Percentiles rank a stretch among this genome's conserved stretches.
Evolutionary conservation across 2,797 vertebrate species (phyloP).

Genomic region (Nyctibius grandis): DNA sequence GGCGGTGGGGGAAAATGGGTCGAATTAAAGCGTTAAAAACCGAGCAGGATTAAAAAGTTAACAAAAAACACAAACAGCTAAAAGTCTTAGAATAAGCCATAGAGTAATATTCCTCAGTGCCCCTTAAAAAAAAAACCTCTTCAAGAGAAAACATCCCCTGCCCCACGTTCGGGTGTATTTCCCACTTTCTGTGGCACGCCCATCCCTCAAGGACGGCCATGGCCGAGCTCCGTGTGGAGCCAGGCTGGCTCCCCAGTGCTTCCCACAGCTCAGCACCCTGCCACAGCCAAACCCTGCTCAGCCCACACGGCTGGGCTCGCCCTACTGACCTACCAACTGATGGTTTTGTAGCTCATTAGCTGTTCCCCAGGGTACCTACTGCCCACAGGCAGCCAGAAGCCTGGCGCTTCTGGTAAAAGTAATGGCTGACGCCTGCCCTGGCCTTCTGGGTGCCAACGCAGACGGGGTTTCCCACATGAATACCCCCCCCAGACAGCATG

Average conservation of each 20-base stretch:
- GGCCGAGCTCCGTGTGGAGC: fast-evolving
- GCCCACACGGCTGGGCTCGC: fast-evolving
- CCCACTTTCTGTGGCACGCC: fast-evolving
- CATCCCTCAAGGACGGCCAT: fast-evolving
- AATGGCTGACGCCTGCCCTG: background rate
- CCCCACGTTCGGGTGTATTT: fast-evolving
- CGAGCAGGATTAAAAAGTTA: background rate
- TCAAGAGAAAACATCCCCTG: background rate
- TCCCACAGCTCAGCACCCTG: background rate
- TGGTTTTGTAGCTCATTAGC: background rate
- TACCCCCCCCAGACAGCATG: fast-evolving
- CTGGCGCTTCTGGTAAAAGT: no score
- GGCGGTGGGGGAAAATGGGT: fast-evolving
- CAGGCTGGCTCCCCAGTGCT: background rate
- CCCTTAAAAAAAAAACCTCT: background rate
- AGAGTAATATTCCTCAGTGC: background rate
- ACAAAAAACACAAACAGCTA: background rate
- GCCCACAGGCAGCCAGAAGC: no score
- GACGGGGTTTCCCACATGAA: background rate
- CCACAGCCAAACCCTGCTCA: fast-evolving
- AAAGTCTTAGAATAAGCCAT: fast-evolving
- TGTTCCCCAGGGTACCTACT: background rate
- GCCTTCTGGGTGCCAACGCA: fast-evolving
- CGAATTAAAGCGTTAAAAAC: fast-evolving
- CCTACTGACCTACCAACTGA: background rate